Evolutionary conservation across 2,797 vertebrate genomes (phyloP), one percentile per base, ranked within the genome.

Genomic region (Picus viridis): DNA sequence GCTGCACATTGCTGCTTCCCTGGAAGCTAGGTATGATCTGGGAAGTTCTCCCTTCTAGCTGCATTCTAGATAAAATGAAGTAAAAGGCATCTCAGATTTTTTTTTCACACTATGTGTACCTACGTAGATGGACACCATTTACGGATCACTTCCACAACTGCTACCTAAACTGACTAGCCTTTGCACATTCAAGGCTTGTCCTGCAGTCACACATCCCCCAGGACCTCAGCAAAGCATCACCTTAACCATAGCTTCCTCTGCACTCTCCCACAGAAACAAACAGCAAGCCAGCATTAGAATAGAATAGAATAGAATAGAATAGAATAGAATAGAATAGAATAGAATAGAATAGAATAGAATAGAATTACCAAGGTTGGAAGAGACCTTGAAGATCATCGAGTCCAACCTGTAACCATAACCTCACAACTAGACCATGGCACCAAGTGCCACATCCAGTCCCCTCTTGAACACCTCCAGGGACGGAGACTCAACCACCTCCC

Each of bases 31-130:
- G 24, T 64, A 79, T 2, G 3, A 69, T 18, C 53, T 61, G 59
- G 8, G 24, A 86, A 89, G 29, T 67, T 76, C 53, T 73, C 68
- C 39, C 22, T 86, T 86, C 61, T 29, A 65, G 23, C 51, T 89
- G 9, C 26, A 16, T 49, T 90, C 53, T 30, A 72, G 47, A 63
- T 30, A 34, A 90, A 77, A 53, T 22, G 18, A 90, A 32, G 41
- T 26, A 45, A 86, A 82, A 70, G 27, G 12, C 75, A 63, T n/a
- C n/a, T 83, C 77, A 71, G 2, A 16, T 63, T 65, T 77, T 1
- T n/a, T 70, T 62, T 73, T 77, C 24, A 62, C 12, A 43, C 10
- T 47, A 10, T 7, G 13, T 10, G n/a, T 19, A 29, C 34, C 59
- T 82, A 67, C 15, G 30, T 7, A 88, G 6, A 43, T 0, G 0